Conservation (phyloP, 2,888 invertebrate species). For the Aleiodes leptofemur region DNA sequence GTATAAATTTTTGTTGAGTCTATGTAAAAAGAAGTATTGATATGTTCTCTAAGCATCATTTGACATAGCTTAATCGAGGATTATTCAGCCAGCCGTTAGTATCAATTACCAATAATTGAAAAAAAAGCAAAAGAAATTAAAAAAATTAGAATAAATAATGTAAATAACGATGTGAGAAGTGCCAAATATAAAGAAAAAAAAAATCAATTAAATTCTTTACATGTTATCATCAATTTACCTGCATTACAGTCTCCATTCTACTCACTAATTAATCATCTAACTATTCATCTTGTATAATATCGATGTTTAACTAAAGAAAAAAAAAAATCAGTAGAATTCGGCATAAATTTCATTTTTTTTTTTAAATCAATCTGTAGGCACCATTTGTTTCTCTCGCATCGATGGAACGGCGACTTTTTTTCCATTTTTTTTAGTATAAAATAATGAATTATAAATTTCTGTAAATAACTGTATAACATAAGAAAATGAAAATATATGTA, state of each 20-base stretch:
- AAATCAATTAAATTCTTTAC: not conserved
- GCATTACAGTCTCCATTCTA: conserved; percentile 27
- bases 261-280: conserved; percentile 12
- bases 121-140: conserved; percentile 43
- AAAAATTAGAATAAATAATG: conserved; percentile 1
- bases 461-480: conserved; percentile 55
- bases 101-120: conserved; percentile 24
- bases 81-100: conserved; percentile 35
- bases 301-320: conserved; percentile 13
- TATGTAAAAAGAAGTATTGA: conserved; percentile 64
- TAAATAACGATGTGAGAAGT: conserved; percentile 52
- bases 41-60: conserved; percentile 16
- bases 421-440: not conserved
- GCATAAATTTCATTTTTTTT: not conserved
- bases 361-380: not conserved
- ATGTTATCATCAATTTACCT: conserved; percentile 18
- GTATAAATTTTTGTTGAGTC: conserved; percentile 67
- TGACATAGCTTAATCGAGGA: conserved; percentile 20
- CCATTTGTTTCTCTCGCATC: conserved; percentile 8
- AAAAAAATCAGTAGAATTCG: not conserved
- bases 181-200: conserved; percentile 48
- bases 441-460: conserved; percentile 44
- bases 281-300: conserved; percentile 16
- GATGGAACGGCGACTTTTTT: conserved; percentile 2
- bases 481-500: conserved; percentile 39